A percentile compares a stretch with the other conserved stretches of the same genome.
Conservation (phyloP, 2,113 vertebrate species). For the Pyxicephalus adspersus region DNA sequence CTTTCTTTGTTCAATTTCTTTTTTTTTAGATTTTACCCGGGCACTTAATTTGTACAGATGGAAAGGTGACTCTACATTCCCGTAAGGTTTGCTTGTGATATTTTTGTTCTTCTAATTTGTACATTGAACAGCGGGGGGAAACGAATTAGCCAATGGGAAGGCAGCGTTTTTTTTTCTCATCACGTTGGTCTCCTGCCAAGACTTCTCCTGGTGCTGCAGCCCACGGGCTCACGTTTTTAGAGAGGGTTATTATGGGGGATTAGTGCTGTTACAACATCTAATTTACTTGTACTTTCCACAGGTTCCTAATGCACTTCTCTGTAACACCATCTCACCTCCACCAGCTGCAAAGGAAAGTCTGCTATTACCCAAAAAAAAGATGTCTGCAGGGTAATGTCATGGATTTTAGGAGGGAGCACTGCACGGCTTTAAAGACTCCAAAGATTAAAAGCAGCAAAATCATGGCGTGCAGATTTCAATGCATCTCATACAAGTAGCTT, state of each 20-base stretch:
- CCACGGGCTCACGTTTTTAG: constrained; percentile 41
- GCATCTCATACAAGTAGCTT: too few species aligned
- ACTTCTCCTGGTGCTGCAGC: constrained; percentile 14
- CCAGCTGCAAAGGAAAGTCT: constrained; percentile 36
- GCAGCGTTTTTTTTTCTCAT: constrained; percentile 23
- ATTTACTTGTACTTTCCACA: constrained; percentile 55
- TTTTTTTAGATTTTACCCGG: not conserved
- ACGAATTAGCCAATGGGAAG: constrained; percentile 16
- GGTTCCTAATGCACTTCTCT: constrained; percentile 54
- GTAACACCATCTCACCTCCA: constrained; percentile 45
- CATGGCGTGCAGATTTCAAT: too few species aligned
- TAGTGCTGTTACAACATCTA: constrained; percentile 56
- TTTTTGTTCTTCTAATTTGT: constrained; percentile 44
- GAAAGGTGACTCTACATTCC: constrained; percentile 53
- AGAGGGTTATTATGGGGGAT: constrained; percentile 54
- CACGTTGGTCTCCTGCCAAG: constrained; percentile 49
- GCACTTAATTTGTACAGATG: constrained; percentile 55
- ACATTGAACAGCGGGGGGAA: constrained; percentile 33
- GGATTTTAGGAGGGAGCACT: not conserved
- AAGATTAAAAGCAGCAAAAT: too few species aligned
- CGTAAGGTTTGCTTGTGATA: constrained; percentile 41
- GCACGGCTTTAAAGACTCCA: too few species aligned
- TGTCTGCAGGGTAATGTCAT: not conserved
- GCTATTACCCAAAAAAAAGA: constrained; percentile 1
- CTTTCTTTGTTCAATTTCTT: constrained; percentile 40